phyloP scores from a whole-genome alignment of 2,113 vertebrate genomes.

The Engystomops pustulosus region DNA sequence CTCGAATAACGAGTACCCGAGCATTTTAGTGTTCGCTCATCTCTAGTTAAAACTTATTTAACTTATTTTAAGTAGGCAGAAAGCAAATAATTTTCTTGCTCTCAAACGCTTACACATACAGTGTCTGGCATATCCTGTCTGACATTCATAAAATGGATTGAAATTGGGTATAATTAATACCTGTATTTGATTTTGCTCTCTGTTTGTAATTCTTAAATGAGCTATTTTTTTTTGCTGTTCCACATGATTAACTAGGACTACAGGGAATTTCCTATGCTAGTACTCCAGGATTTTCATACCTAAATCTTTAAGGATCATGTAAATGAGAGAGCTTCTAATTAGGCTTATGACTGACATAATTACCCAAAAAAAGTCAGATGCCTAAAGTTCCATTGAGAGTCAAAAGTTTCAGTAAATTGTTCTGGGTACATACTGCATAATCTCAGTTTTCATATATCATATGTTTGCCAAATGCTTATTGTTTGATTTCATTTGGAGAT shows the following conservation, averaged over 20 bases:
- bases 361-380: constrained; percentile 10
- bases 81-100: background rate
- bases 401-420: constrained; percentile 1
- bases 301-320: constrained; percentile 24
- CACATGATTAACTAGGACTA: constrained; percentile 42
- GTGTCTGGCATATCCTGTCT: background rate
- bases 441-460: no score
- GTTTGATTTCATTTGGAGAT: no score
- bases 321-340: constrained; percentile 37
- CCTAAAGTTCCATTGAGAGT: background rate
- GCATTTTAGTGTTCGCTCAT: no score
- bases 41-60: background rate
- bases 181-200: constrained; percentile 11
- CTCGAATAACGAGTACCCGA: no score
- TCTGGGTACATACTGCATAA: no score
- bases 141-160: constrained; percentile 19
- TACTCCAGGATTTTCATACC: constrained; percentile 20
- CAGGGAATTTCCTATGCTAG: constrained; percentile 9
- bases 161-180: constrained; percentile 47
- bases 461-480: no score
- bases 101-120: background rate
- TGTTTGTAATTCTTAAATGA: constrained; percentile 41
- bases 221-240: constrained; percentile 42
- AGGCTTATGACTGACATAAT: constrained; percentile 31
- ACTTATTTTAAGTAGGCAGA: constrained; percentile 14